Conservation (phyloP, 2,113 vertebrate species). For the Heliornis fulica region DNA sequence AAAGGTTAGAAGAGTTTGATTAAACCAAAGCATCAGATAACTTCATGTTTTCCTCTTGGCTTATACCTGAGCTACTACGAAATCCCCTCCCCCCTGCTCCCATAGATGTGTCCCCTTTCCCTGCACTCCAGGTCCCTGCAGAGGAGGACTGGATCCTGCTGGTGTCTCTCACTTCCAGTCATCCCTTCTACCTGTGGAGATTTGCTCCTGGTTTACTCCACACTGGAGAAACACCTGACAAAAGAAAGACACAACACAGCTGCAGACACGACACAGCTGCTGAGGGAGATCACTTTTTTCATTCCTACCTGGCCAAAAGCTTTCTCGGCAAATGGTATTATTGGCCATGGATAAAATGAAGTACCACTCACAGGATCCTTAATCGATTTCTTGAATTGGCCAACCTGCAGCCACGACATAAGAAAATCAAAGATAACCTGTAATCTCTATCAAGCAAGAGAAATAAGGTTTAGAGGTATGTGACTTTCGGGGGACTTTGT, state of each 20-base stretch:
- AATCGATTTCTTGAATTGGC: background rate
- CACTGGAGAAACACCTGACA: background rate
- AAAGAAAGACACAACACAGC: background rate
- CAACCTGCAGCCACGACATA: background rate
- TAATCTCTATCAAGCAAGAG: background rate
- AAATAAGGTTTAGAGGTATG: background rate
- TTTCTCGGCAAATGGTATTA: background rate
- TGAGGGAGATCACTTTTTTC: background rate
- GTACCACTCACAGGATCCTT: background rate
- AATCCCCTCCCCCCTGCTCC: background rate
- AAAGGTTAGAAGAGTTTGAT: background rate
- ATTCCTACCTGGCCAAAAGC: background rate
- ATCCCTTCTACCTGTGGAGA: background rate
- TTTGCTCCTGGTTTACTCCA: background rate
- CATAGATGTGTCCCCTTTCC: background rate
- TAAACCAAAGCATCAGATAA: background rate
- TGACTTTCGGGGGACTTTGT: background rate
- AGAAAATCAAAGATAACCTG: background rate
- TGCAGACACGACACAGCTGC: background rate
- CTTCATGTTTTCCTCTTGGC: background rate
- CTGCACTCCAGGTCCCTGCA: accelerated
- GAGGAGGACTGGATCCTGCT: background rate
- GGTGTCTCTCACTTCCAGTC: accelerated
- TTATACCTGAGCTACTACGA: background rate
- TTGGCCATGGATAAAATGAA: background rate